These are phyloP conservation scores for Synodontis membranacea DNA, from an alignment of 2,113 vertebrate genomes.

Conservation along the genomic window DNA sequence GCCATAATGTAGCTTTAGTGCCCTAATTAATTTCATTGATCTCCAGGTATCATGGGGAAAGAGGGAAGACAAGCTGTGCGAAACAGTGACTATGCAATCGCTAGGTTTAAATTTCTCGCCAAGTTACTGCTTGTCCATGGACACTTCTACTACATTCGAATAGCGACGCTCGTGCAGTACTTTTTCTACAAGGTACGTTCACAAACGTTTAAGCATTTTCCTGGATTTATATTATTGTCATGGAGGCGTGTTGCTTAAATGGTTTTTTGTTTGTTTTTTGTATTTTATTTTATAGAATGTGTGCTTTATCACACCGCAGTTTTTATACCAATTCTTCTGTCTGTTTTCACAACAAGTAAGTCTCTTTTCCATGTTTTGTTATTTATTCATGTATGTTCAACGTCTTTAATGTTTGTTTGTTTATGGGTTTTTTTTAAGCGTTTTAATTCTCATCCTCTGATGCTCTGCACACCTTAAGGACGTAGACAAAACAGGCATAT, in stretches of 20 bases:
- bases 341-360: conserved; percentile 99
- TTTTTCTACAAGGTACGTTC: conserved; percentile 98
- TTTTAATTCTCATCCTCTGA: not conserved
- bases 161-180: conserved; percentile 99
- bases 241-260: not conserved
- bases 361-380: conserved; percentile 57
- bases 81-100: conserved; percentile 99
- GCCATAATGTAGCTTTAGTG: not conserved
- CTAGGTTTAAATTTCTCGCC: conserved; percentile 94
- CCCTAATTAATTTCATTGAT: conserved; percentile 37
- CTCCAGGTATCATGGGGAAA: conserved; percentile 95
- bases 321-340: conserved; percentile 99
- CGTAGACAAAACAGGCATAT: not conserved
- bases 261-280: conserved; percentile 35
- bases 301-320: conserved; percentile 99
- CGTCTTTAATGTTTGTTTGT: not conserved
- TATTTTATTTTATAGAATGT: conserved; percentile 90
- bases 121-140: conserved; percentile 98
- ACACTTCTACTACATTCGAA: conserved; percentile 99
- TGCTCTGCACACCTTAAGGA: not conserved
- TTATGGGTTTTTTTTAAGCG: not conserved
- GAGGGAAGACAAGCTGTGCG: conserved; percentile 97
- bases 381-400: conserved; percentile 5
- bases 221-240: conserved; percentile 15
- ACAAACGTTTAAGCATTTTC: not conserved